Percentiles rank a stretch among this genome's conserved stretches.
These are phyloP conservation scores for Anguilla megastoma DNA, from an alignment of 2,797 vertebrate species.

Conservation along the genomic window DNA sequence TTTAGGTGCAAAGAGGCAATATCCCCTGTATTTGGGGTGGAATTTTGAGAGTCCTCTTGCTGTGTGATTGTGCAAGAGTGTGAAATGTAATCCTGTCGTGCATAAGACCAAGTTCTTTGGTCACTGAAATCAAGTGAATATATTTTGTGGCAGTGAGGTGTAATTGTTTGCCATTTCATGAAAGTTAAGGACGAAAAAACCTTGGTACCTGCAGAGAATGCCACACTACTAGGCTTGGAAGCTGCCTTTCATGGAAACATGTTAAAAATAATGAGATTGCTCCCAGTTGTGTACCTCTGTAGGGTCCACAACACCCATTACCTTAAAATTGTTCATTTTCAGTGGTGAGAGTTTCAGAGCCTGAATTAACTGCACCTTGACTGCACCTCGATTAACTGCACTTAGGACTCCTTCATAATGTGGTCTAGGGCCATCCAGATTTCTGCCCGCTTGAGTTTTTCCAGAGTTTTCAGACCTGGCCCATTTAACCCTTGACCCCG, in stretches of 20 bases:
- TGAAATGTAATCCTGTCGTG: not conserved
- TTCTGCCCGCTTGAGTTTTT: not conserved
- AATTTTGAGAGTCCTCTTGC: not conserved
- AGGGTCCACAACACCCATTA: not conserved
- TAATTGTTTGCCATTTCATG: not conserved
- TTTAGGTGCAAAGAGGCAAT: not conserved
- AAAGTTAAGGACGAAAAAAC: not conserved
- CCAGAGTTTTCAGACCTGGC: not conserved
- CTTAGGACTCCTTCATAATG: not conserved
- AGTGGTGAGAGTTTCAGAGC: not conserved
- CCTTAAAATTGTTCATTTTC: not conserved
- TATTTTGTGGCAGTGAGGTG: not conserved
- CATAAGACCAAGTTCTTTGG: not conserved
- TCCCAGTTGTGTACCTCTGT: not conserved
- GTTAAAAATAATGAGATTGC: not conserved
- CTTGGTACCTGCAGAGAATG: not conserved
- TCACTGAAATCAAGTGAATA: not conserved
- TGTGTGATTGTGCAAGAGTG: not conserved
- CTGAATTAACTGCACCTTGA: not conserved
- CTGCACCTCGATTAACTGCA: not conserved
- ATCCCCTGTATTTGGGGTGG: not conserved
- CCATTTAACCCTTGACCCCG: not conserved
- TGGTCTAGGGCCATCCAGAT: not conserved
- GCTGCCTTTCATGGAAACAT: not conserved
- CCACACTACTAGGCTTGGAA: not conserved